These are phyloP conservation scores for Betta splendens DNA, from an alignment of 2,797 vertebrate species.

Conservation along the genomic window DNA sequence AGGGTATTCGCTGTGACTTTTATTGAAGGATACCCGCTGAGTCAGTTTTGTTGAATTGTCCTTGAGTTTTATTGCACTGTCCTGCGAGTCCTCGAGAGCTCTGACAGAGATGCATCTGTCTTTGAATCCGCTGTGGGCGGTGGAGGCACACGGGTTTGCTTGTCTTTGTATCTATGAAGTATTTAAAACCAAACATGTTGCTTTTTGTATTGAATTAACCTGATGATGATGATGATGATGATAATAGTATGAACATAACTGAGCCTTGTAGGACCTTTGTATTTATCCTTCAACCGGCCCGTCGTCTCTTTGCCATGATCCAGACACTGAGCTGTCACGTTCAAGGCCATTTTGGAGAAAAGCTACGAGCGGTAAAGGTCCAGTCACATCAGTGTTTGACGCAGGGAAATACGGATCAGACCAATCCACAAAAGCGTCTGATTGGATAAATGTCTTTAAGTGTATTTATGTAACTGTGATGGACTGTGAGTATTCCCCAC, in stretches of 20 bases:
- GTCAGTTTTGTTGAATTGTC: conserved; percentile 40
- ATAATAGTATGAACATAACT: conserved; percentile 50
- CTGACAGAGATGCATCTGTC: conserved; percentile 48
- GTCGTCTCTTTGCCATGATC: conserved; percentile 35
- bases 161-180: conserved; percentile 68
- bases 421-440: too few species aligned
- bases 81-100: conserved; percentile 56
- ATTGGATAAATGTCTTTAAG: too few species aligned
- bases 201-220: conserved; percentile 70
- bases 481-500: too few species aligned
- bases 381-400: conserved; percentile 47
- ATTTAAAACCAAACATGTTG: conserved; percentile 68
- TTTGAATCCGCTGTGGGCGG: conserved; percentile 50
- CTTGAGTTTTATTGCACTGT: conserved; percentile 59
- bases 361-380: conserved; percentile 32
- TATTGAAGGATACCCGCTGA: conserved; percentile 55
- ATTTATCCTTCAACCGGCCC: conserved; percentile 53
- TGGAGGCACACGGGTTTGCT: conserved; percentile 49
- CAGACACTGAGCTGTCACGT: conserved; percentile 9
- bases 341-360: conserved; percentile 5
- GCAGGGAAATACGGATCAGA: too few species aligned
- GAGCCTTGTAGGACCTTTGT: conserved; percentile 72
- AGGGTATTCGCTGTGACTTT: conserved; percentile 57
- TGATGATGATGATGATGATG: conserved; percentile 40
- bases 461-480: too few species aligned